Evolutionary conservation across 2,888 invertebrate genomes (phyloP), one percentile per base, ranked within the genome.

Genomic region (Chaitophorus viminalis): DNA sequence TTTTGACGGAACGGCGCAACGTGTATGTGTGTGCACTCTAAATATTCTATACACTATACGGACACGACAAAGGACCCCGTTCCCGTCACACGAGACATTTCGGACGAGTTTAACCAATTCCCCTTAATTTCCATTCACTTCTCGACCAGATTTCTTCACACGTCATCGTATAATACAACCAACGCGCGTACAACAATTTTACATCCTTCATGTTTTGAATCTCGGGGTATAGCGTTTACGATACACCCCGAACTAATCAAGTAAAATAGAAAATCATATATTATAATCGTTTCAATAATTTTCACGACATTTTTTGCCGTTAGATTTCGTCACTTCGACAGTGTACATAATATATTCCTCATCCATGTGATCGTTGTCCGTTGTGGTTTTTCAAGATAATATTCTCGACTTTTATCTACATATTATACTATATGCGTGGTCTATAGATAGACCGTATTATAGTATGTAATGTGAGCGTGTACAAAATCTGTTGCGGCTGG

Each of bases 101-200:
- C 70, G 25, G 25, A 72, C 52, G 21, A 72, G 82, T 72, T 82
- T 72, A 72, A 72, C 31, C n/a, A 54, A 82, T 54, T 52, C 54
- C 33, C 33, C 31, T 72, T 52, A 52, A 46, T 46, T 52, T 33
- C 52, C 33, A 25, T 29, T 70, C 31, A 68, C 4, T 70, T 70
- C 31, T 14, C 31, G 29, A 11, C 70, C 25, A 0, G 60, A 60
- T 25, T 60, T 60, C 60, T 60, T 60, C 60, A 60, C 60, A 60
- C 60, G 60, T 21, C 46, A 14, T 46, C 11, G 3, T 46, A 46
- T 46, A 1, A 9, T 9, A 9, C 9, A 9, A 1, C 4, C 18
- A 1, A 5, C 21, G 18, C 54, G 25, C 60, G 60, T 21, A 21
- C 21, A 8, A 52, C 1, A 25, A 60, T 25, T 6, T 21, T 25